Conservation (phyloP, 2,797 vertebrate species). For the Cossypha niveicapilla region DNA sequence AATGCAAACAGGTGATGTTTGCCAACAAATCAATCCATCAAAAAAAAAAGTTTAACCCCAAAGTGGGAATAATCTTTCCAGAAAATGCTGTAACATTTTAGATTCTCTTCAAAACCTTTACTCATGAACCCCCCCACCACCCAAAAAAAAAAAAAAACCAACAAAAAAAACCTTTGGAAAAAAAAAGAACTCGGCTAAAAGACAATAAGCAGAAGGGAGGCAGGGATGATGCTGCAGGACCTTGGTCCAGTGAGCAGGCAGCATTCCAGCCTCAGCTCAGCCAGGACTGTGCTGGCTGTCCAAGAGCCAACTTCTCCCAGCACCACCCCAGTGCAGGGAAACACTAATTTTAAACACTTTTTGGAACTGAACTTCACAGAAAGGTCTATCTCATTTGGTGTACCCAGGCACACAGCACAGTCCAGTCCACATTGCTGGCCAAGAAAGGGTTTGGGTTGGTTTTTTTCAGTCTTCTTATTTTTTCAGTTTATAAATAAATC, state of each 20-base stretch:
- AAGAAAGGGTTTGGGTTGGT: neutral
- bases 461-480: neutral
- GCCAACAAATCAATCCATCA: neutral
- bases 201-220: neutral
- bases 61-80: neutral
- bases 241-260: neutral
- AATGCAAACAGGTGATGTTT: neutral
- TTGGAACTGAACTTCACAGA: neutral
- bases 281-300: neutral
- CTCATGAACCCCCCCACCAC: too few relatives aligned
- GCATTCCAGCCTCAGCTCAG: neutral
- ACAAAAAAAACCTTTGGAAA: too few relatives aligned
- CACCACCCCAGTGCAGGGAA: neutral
- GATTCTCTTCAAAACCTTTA: neutral
- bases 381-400: neutral
- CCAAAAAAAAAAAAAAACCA: neutral
- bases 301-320: neutral
- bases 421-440: neutral
- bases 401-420: neutral
- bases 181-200: neutral
- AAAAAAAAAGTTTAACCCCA: neutral
- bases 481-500: constrained; percentile 47
- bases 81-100: neutral
- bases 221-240: neutral
- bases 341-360: neutral